Evolutionary conservation across 1,140 invertebrate genomes (phyloP), one percentile per base, ranked within the genome.

Genomic region (Drosophila seguyi): DNA sequence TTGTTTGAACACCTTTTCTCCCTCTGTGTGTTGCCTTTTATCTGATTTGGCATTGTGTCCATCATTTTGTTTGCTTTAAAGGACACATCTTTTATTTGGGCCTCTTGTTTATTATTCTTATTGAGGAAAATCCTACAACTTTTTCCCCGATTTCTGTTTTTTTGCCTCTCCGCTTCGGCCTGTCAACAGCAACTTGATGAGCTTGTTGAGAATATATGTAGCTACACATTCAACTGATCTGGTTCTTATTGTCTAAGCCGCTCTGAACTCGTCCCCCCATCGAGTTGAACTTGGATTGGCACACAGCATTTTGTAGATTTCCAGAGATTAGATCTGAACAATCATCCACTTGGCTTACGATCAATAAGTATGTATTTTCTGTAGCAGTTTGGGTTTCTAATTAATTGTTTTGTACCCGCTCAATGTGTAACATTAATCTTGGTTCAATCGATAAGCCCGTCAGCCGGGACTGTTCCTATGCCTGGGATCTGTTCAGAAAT

Each of bases 1-100:
- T 85, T 90, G 85, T 90, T 90, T 90, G 85, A 90, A 90, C 85
- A 90, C 85, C 85, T 90, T 90, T 84, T 87, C 57, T 73, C 67
- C 69, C 69, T 84, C 58, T 53, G 68, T 83, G 52, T 65, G 68
- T 74, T 57, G 60, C 67, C 65, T 84, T 81, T 88, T 85, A 90
- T 88, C 85, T 81, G 85, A 88, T 87, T 82, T 87, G 71, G 69
- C 69, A 79, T 79, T 88, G 84, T 88, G 84, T 88, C 67, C 62
- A 77, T 62, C 80, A 87, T 85, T 81, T 85, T 88, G 84, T 87
- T 87, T 87, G 83, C 83, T 84, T 88, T 80, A 66, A 88, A 83
- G 84, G 83, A 88, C 85, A 90, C 65, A 71, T 75, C 82, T 76
- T 56, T 73, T 72, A 71, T 62, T 36, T 55, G 22, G 42, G n/a